These are phyloP conservation scores for Rhyzopertha dominica DNA, from an alignment of 1,140 invertebrate species.

Conservation along the genomic window DNA sequence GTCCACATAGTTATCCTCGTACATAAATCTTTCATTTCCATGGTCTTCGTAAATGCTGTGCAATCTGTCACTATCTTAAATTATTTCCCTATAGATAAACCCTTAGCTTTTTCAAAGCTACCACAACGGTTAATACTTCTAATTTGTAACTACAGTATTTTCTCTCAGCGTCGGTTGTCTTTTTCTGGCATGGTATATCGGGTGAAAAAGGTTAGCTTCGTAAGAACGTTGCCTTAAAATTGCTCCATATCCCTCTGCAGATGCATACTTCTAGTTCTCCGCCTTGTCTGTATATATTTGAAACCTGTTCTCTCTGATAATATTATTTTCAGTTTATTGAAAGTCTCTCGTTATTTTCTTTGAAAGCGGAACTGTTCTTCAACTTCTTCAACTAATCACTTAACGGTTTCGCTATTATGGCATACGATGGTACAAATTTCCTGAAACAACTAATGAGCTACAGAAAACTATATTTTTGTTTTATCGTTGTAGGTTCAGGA, in stretches of 20 bases:
- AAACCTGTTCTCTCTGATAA: slow-evolving; percentile 30
- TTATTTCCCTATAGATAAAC: slow-evolving; percentile 39
- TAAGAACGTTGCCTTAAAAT: slow-evolving; percentile 36
- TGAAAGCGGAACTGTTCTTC: slow-evolving; percentile 18
- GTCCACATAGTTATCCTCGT: slow-evolving; percentile 40
- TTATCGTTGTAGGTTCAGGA: slow-evolving; percentile 33
- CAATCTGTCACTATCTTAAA: slow-evolving; percentile 38
- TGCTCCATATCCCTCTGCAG: slow-evolving; percentile 34
- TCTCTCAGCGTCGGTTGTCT: slow-evolving; percentile 32
- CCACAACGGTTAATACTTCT: slow-evolving; percentile 42
- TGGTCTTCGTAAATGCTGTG: slow-evolving; percentile 39
- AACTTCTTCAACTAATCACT: slow-evolving; percentile 19
- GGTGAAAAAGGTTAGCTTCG: slow-evolving; percentile 43
- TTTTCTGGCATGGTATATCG: slow-evolving; percentile 43
- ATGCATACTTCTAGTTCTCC: slow-evolving; percentile 38
- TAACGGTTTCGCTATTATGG: slow-evolving; percentile 19
- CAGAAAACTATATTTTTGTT: slow-evolving; percentile 29
- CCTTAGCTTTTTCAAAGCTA: slow-evolving; percentile 26
- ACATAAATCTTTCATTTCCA: slow-evolving; percentile 42
- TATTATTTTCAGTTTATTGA: slow-evolving; percentile 16
- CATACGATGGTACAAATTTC: slow-evolving; percentile 20
- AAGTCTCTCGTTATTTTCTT: slow-evolving; percentile 14
- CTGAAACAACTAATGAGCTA: slow-evolving; percentile 19
- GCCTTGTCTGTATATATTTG: slow-evolving; percentile 34
- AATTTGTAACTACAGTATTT: slow-evolving; percentile 42